Evolutionary conservation across 2,797 vertebrate genomes (phyloP).

Genomic region (Cetoscarus ocellatus): DNA sequence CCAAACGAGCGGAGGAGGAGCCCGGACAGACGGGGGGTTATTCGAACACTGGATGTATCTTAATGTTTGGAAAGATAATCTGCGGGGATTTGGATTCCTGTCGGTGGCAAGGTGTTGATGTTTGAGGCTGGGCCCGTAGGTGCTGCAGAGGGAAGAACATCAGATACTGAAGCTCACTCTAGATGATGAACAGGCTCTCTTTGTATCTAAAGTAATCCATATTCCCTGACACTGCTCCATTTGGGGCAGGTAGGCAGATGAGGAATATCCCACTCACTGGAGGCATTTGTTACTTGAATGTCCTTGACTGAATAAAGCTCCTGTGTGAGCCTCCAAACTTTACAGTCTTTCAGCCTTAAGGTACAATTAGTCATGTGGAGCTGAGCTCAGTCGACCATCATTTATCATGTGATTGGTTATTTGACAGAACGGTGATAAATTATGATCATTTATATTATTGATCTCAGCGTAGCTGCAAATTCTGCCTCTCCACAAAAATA

Average conservation of each 20-base stretch:
- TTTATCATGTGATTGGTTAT: constrained; percentile 1
- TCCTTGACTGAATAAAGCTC: constrained; percentile 57
- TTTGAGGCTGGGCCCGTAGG: constrained; percentile 66
- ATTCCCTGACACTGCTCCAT: constrained; percentile 52
- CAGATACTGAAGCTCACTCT: constrained; percentile 66
- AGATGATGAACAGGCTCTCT: constrained; percentile 72
- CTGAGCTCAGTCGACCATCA: constrained; percentile 9
- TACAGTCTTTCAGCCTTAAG: constrained; percentile 23
- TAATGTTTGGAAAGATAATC: constrained; percentile 83
- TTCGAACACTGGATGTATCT: constrained; percentile 62
- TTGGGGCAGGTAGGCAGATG: constrained; percentile 62
- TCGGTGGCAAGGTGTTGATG: constrained; percentile 76
- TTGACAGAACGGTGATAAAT: neutral
- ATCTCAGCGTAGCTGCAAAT: too few species aligned
- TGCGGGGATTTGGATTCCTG: constrained; percentile 74
- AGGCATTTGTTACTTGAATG: constrained; percentile 56
- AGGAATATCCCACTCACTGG: constrained; percentile 72
- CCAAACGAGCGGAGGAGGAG: constrained; percentile 50
- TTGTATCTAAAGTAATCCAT: constrained; percentile 75
- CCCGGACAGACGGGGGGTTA: constrained; percentile 49
- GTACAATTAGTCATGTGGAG: constrained; percentile 34
- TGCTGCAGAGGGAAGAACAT: constrained; percentile 70
- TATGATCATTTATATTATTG: too few species aligned
- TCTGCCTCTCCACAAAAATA: too few species aligned
- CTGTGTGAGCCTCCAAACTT: constrained; percentile 47